Conservation (phyloP, 2,888 invertebrate genomes). For the Chelonus formosanus region DNA sequence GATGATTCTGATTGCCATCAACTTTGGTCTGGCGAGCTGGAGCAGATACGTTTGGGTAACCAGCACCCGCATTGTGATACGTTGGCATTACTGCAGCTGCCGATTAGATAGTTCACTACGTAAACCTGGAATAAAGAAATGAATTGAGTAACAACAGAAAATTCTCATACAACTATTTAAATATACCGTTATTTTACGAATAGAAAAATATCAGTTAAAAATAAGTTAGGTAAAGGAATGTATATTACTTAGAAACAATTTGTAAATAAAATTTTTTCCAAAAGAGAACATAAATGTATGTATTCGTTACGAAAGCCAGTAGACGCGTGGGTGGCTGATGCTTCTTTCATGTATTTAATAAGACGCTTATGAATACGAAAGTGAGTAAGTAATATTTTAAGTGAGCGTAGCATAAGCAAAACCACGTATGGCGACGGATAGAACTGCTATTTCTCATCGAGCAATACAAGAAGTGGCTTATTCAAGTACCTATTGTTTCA, state of each 20-base stretch:
- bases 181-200: too few relatives aligned
- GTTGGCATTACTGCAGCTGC: conserved; percentile 61
- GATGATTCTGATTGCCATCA: conserved; percentile 62
- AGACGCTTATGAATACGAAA: conserved; percentile 21
- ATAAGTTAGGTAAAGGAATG: too few relatives aligned
- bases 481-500: conserved; percentile 48
- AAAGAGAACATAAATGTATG: not conserved
- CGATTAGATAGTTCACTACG: conserved; percentile 36
- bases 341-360: conserved; percentile 13
- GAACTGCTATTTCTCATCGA: conserved; percentile 5
- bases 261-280: conserved; percentile 2
- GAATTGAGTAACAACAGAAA: too few relatives aligned
- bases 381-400: conserved; percentile 30
- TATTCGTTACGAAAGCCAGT: conserved; percentile 6
- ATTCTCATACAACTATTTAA: too few relatives aligned
- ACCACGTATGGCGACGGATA: conserved; percentile 13
- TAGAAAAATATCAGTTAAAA: too few relatives aligned
- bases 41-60: conserved; percentile 63
- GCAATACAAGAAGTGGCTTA: conserved; percentile 10
- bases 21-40: conserved; percentile 60
- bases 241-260: conserved; percentile 5
- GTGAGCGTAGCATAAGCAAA: conserved; percentile 10
- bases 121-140: conserved; percentile 34
- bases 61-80: conserved; percentile 63
- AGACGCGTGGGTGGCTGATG: conserved; percentile 10